Base-by-base conservation (phyloP, 2,797 vertebrate genomes). In the Clamator glandarius region DNA sequence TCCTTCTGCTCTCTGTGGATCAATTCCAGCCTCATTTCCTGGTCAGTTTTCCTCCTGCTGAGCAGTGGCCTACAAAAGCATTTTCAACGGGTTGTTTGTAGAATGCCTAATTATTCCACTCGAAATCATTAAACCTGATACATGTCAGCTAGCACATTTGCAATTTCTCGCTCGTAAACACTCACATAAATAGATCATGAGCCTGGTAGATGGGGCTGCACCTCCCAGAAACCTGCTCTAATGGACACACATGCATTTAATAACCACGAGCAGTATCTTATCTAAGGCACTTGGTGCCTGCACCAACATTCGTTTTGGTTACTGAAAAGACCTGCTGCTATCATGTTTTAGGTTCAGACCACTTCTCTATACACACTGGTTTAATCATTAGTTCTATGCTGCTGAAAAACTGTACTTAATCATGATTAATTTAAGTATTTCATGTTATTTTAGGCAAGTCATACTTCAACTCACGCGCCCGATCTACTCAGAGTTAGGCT, bases 11-110 rank as follows among this genome's bases (percentile, higher is more conserved):
- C 55, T 42, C 73, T 25, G 87, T 63, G 73, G 81, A 74, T 89
- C 62, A 23, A 31, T 59, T 93, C 94, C 80, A 95, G 62, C 26
- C 78, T 87, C 89, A 48, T 92, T 89, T 93, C 79, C 78, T 67
- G 76, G 61, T n/a, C 73, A 74, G 42, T 67, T 85, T 90, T 89
- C 41, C 24, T 85, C 84, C 89, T 11, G 33, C 68, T 26, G 75
- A 95, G 88, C 52, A 42, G 51, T 48, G 44, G 73, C 87, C 79
- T 91, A 93, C 52, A 93, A 91, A 91, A 88, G 57, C 1, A 39
- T 72, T 88, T 83, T 36, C 79, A 63, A 73, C 46, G 28, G 76
- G 51, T 17, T 89, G 64, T 54, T 68, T 58, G 79, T 46, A 78
- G 59, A 78, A 92, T 11, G 42, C 13, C n/a, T 62, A 21, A 90